A percentile compares a stretch with the other conserved stretches of the same genome.
Conservation (phyloP, 1,140 invertebrate species). For the Pygmarrhopalites habei region DNA sequence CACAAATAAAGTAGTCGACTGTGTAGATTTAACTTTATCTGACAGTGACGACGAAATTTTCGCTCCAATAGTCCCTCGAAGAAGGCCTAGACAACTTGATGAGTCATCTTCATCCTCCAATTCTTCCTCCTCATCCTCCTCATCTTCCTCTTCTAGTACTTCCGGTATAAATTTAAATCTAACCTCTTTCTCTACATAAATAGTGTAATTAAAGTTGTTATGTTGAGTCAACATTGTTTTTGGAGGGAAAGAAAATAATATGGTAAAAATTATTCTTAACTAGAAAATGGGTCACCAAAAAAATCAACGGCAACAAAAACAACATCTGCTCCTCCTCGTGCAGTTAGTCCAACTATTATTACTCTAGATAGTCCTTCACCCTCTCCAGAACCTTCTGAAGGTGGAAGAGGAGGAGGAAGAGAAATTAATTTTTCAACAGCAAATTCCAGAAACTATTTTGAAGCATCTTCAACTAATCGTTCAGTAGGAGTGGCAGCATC, state of each 20-base stretch:
- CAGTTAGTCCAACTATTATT: slow-evolving; percentile 23
- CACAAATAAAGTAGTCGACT: slow-evolving; percentile 3
- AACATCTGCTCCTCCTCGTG: not conserved
- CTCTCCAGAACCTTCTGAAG: slow-evolving; percentile 8
- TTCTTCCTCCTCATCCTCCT: not conserved
- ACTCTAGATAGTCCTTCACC: slow-evolving; percentile 18
- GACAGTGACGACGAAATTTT: slow-evolving; percentile 22
- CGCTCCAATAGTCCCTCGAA: not conserved
- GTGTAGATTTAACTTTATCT: slow-evolving; percentile 21
- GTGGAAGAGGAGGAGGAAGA: not conserved
- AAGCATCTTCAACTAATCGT: not conserved
- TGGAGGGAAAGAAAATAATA: too few species aligned
- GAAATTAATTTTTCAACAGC: not conserved
- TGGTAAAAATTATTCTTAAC: not conserved
- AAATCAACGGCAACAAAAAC: not conserved
- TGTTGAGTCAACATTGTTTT: too few species aligned
- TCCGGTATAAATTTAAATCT: not conserved
- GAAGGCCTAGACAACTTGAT: not conserved
- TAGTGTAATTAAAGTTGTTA: not conserved
- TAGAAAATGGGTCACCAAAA: not conserved
- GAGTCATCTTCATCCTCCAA: slow-evolving; percentile 18
- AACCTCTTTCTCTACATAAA: not conserved
- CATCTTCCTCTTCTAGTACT: not conserved
- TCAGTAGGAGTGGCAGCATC: too few species aligned
- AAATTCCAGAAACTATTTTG: not conserved